These are phyloP conservation scores for Candoia aspera DNA, from an alignment of 2,113 vertebrate species.

Conservation along the genomic window DNA sequence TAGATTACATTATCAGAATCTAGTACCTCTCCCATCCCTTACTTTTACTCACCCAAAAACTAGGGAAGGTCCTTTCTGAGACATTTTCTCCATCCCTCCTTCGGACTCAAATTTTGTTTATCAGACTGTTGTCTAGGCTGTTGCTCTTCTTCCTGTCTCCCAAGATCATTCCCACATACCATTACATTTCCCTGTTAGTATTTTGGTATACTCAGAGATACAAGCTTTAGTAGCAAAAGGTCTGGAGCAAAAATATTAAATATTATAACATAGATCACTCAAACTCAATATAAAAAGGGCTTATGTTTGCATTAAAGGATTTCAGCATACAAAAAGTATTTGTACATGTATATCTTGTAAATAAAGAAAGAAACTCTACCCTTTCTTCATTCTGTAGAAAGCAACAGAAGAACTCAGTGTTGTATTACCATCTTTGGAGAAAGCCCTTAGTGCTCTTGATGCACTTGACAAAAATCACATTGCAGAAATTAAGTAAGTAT, in stretches of 20 bases:
- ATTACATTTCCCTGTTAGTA: neutral
- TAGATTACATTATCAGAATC: too few relatives aligned
- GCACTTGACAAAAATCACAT: conserved; percentile 69
- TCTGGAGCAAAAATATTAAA: neutral
- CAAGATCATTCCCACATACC: too few relatives aligned
- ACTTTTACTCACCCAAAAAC: too few relatives aligned
- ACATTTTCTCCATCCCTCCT: too few relatives aligned
- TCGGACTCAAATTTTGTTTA: too few relatives aligned
- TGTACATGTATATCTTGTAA: neutral
- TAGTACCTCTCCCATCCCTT: too few relatives aligned
- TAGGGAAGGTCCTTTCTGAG: too few relatives aligned
- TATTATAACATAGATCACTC: neutral
- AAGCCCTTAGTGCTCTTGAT: conserved; percentile 62
- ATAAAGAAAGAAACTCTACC: conserved; percentile 10
- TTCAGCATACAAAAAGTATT: neutral
- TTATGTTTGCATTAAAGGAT: neutral
- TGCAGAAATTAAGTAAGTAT: conserved; percentile 68
- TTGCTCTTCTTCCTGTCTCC: too few relatives aligned
- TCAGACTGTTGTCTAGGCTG: too few relatives aligned
- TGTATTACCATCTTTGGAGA: conserved; percentile 62
- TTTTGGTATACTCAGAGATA: neutral
- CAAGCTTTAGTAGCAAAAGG: neutral
- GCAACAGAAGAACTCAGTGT: conserved; percentile 56
- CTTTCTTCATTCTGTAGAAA: conserved; percentile 48
- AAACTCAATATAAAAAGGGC: neutral